Base-by-base conservation (phyloP, 2,888 invertebrate genomes). In the Drosophila mimetica region DNA sequence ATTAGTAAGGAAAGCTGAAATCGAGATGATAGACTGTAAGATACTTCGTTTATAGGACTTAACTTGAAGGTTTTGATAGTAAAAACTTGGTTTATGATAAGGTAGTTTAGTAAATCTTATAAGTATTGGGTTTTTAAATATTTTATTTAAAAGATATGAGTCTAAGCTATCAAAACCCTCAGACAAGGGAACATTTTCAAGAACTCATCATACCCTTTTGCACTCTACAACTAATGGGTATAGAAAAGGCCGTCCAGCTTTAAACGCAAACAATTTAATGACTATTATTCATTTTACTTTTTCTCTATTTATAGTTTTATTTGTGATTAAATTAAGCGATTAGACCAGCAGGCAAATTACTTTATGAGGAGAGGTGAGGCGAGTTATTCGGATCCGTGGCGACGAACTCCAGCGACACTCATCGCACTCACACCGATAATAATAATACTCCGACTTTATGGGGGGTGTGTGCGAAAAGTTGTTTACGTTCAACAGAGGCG, bases 231-330 rank as follows among this genome's bases (percentile, higher is more conserved):
- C 34, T 34, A 36, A 42, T 13, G 28, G 22, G 16, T 20, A 57
- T 4, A 2, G 47, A 71, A 73, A 66, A 54, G 69, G 75, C 64
- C 75, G 69, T 11, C 47, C 44, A 46, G 65, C 51, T 65, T 14
- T 32, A 30, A 58, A 36, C 60, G 47, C 52, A 78, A 77, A 75
- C 64, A 75, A 54, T 67, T 78, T 84, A 60, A 77, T 72, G 72
- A 65, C 37, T 37, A 77, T 66, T 53, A 71, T 67, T 58, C 54
- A 47, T 46, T 69, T 59, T 66, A 63, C 53, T 69, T 59, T 55
- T 65, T 73, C 71, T 58, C 71, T 76, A 84, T 81, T 86, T 81
- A 57, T 71, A 75, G 71, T 60, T 50, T 57, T 51, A 55, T 53
- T 39, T 46, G 64, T 71, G 54, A 73, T 71, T 72, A 50, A 64